Percentiles rank a stretch among this genome's conserved stretches.
Evolutionary conservation across 2,113 vertebrate species (phyloP).

Genomic region (Pongo abelii): DNA sequence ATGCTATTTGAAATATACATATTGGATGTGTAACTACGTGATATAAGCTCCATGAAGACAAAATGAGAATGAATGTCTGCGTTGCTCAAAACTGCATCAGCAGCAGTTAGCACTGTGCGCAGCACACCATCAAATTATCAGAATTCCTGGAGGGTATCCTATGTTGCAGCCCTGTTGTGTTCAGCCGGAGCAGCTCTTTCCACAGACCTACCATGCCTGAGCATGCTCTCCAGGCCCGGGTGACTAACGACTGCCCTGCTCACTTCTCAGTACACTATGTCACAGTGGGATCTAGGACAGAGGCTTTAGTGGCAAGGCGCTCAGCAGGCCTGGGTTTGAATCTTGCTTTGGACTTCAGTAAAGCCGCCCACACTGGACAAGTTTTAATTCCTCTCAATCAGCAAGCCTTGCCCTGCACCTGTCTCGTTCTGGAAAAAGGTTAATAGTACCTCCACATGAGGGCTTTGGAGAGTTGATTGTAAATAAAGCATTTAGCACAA

Average conservation of each 20-base stretch:
- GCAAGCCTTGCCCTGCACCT: background rate
- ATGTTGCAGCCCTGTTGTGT: rapidly evolving
- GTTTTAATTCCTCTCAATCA: background rate
- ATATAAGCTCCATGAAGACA: background rate
- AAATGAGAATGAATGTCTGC: background rate
- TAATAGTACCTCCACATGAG: background rate
- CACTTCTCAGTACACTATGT: background rate
- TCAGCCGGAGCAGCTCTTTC: background rate
- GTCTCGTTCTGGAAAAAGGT: background rate
- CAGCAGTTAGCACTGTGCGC: background rate
- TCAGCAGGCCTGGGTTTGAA: background rate
- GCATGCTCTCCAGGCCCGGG: background rate
- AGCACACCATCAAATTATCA: rapidly evolving
- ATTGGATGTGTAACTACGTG: too few species aligned
- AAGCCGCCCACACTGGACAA: too few species aligned
- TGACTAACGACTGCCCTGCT: background rate
- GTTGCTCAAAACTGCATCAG: too few species aligned
- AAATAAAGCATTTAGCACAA: background rate
- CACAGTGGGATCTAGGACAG: rapidly evolving
- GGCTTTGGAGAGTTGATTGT: background rate
- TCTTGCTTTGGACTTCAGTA: background rate
- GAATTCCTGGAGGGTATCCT: background rate
- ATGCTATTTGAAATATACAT: background rate
- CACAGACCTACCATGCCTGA: rapidly evolving
- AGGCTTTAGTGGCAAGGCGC: background rate